Evolutionary conservation across 2,797 vertebrate genomes (phyloP).

Genomic region (Zalophus californianus): DNA sequence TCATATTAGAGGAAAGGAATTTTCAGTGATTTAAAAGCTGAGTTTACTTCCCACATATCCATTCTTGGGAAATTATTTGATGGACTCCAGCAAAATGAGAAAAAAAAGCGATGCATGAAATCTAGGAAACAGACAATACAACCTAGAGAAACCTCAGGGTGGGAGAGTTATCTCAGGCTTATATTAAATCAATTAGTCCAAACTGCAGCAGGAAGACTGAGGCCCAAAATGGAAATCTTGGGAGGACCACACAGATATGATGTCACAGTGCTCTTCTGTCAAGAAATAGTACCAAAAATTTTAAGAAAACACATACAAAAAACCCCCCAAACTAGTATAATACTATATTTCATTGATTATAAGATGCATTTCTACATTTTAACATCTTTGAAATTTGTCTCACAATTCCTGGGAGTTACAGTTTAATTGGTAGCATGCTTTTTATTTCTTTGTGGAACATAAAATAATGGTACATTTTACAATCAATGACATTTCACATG

Average conservation of each 20-base stretch:
- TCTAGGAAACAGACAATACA: neutral
- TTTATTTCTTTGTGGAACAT: conserved; percentile 38
- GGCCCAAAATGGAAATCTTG: neutral
- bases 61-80: conserved; percentile 36
- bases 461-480: neutral
- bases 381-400: conserved; percentile 6
- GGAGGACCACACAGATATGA: neutral
- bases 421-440: neutral
- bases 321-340: neutral
- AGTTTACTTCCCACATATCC: neutral
- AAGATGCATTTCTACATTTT: neutral
- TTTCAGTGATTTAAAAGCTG: conserved; percentile 39
- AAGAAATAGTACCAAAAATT: neutral
- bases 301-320: neutral
- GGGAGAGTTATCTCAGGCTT: neutral
- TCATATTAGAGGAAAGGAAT: neutral
- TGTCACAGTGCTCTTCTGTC: neutral
- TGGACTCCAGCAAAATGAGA: neutral
- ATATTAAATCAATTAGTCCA: neutral
- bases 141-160: neutral
- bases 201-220: neutral
- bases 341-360: neutral
- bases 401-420: neutral
- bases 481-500: conserved; percentile 18
- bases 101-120: neutral